Evolutionary conservation across 2,113 vertebrate species (phyloP), one percentile per base, ranked within the genome.

Genomic region (Oncorhynchus keta): DNA sequence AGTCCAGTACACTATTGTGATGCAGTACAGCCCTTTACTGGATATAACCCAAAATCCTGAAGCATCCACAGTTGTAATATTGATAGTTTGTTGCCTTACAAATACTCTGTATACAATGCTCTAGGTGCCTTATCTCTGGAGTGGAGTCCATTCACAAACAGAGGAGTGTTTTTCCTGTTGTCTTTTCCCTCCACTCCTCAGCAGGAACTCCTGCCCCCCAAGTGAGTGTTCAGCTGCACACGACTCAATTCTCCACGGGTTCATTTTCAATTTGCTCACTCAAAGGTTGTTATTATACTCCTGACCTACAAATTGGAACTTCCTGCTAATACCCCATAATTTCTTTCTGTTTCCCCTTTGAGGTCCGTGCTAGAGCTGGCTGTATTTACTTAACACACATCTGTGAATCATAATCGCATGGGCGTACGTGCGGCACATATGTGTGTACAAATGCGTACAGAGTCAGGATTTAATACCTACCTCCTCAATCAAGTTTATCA

Each of bases 221-320:
- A 84, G 82, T 55, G 86, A 87, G 83, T 39, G 70, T 84, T 89
- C 88, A 90, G 86, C 85, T 90, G 88, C 88, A 88, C 81, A 83
- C 84, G 78, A 87, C 88, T 90, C 90, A 75, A 85, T 81, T 24
- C 89, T 89, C 91, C 88, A 87, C 83, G 81, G 86, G 72, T 87
- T 88, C 88, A 86, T 88, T 90, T 90, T 92, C 89, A 89, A 89
- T 91, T 89, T 85, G 87, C 84, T 87, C 85, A 82, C 88, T 92
- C 86, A 88, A 18, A 90, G 87, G 81, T 89, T 84, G 90, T 90
- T 90, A 87, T 90, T 90, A 89, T 90, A 86, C 89, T 89, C 51
- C 87, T 82, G 89, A 90, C 87, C 90, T 90, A 91, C 90, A 92
- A 91, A 90, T 89, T 87, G 87, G 84, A 72, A 91, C 90, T 90